Conservation (phyloP, 2,888 invertebrate species). For the Anoplius nigerrimus region DNA sequence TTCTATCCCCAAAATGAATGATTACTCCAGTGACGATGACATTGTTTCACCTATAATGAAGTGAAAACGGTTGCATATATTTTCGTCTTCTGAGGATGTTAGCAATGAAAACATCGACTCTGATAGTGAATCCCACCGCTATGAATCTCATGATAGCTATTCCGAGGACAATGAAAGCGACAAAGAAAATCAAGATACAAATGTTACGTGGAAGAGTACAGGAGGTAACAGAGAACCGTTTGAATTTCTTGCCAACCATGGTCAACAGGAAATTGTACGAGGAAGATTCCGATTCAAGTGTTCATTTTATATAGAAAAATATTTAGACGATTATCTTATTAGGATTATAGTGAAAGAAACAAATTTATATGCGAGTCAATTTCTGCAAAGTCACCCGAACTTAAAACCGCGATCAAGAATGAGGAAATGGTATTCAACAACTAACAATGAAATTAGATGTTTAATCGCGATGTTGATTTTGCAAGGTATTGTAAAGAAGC, state of each 20-base stretch:
- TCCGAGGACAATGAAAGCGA: conserved; percentile 19
- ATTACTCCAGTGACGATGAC: conserved; percentile 18
- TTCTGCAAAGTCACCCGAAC: conserved; percentile 24
- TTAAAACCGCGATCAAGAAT: conserved; percentile 26
- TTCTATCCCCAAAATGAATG: conserved; percentile 21
- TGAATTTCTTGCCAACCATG: conserved; percentile 22
- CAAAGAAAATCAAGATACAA: conserved; percentile 19
- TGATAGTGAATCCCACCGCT: conserved; percentile 17
- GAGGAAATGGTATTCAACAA: conserved; percentile 29
- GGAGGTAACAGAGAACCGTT: conserved; percentile 23
- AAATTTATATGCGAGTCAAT: conserved; percentile 24
- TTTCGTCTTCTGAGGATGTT: conserved; percentile 25
- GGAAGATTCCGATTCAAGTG: conserved; percentile 12
- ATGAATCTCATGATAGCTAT: conserved; percentile 15
- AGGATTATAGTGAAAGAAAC: conserved; percentile 20
- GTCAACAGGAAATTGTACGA: conserved; percentile 21
- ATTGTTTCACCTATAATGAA: conserved; percentile 17
- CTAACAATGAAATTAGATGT: conserved; percentile 28
- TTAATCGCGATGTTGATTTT: conserved; percentile 28
- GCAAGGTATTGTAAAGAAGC: conserved; percentile 31
- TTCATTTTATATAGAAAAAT: conserved; percentile 21
- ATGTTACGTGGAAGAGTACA: conserved; percentile 18
- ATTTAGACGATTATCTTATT: conserved; percentile 19
- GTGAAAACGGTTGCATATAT: conserved; percentile 11
- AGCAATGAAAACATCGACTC: conserved; percentile 16